phyloP scores from a whole-genome alignment of 2,888 invertebrate genomes.

The Drosophila anceps region DNA sequence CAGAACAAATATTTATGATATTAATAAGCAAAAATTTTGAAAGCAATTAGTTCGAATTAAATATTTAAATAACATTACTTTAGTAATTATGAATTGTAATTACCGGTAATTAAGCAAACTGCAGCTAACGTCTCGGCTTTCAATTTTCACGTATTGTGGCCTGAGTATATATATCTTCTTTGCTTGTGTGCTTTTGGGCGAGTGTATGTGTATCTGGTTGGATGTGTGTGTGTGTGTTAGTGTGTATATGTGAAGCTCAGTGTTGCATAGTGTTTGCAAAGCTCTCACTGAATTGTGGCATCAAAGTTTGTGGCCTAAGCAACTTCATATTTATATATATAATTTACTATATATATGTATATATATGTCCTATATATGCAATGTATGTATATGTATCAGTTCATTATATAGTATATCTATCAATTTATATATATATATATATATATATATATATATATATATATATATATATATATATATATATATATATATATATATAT shows the following conservation, averaged over 20 bases:
- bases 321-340: slow-evolving; percentile 41
- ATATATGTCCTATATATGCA: slow-evolving; percentile 51
- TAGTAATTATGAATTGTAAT: slow-evolving; percentile 25
- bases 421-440: slow-evolving; percentile 47
- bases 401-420: slow-evolving; percentile 70
- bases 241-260: slow-evolving; percentile 16
- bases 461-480: no score
- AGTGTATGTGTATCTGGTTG: slow-evolving; percentile 2
- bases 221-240: slow-evolving; percentile 7
- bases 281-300: slow-evolving; percentile 38
- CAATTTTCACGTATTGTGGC: slow-evolving; percentile 34
- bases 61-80: slow-evolving; percentile 23
- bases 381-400: slow-evolving; percentile 74
- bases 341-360: slow-evolving; percentile 38
- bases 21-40: not conserved
- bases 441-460: no score
- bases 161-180: slow-evolving; percentile 37
- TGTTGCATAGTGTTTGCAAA: slow-evolving; percentile 26
- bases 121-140: slow-evolving; percentile 17
- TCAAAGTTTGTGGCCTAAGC: slow-evolving; percentile 52
- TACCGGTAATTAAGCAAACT: slow-evolving; percentile 20
- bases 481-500: slow-evolving; percentile 39
- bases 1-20: slow-evolving; percentile 23
- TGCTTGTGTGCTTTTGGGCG: slow-evolving; percentile 32
- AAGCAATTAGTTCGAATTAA: slow-evolving; percentile 14